Percentiles rank a stretch among this genome's conserved stretches.
phyloP scores from a whole-genome alignment of 2,113 vertebrate species.

The Brachyhypopomus gauderio region DNA sequence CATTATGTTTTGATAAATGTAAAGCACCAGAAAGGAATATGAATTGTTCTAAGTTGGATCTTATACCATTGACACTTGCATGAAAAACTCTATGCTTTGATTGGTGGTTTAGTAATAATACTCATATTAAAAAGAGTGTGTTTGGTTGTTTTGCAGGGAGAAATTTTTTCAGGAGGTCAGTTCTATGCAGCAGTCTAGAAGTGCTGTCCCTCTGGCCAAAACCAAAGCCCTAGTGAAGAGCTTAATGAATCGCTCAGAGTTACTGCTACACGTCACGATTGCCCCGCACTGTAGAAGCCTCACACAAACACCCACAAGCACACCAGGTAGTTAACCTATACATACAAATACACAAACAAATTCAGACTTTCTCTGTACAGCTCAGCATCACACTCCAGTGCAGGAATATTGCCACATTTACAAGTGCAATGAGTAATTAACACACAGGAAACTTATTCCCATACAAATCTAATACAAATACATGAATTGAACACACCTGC shows the following conservation, averaged over 20 bases:
- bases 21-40: no score
- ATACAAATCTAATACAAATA: not conserved
- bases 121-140: not conserved
- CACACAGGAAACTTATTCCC: not conserved
- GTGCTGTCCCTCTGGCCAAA: slow-evolving; percentile 81
- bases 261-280: slow-evolving; percentile 93
- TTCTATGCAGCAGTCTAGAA: slow-evolving; percentile 79
- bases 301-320: slow-evolving; percentile 87
- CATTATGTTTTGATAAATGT: no score
- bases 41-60: no score
- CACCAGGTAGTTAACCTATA: slow-evolving; percentile 78
- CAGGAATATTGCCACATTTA: no score
- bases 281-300: slow-evolving; percentile 92
- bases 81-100: no score
- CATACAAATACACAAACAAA: not conserved
- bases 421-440: no score
- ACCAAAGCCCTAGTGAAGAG: slow-evolving; percentile 93
- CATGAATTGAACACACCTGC: no score
- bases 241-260: slow-evolving; percentile 94
- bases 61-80: no score
- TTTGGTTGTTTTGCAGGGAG: slow-evolving; percentile 75
- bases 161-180: slow-evolving; percentile 97
- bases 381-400: not conserved
- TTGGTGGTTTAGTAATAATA: no score
- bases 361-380: not conserved